phyloP scores from a whole-genome alignment of 2,888 invertebrate species.

The Entomobrya proxima region DNA sequence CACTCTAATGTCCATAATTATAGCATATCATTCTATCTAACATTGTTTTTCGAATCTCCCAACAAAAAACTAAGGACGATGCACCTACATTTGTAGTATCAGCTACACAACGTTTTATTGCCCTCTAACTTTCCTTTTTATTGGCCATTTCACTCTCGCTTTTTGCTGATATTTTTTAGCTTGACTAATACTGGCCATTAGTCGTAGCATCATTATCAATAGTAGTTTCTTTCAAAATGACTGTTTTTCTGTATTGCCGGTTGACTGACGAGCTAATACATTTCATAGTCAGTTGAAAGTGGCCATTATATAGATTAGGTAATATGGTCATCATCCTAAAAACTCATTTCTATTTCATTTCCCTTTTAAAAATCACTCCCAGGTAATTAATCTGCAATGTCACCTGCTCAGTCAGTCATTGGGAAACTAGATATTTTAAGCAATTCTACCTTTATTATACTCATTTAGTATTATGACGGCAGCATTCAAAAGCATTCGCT shows the following conservation, averaged over 20 bases:
- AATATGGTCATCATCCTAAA: not conserved
- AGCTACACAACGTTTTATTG: no score
- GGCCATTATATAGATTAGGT: not conserved
- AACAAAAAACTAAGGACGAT: no score
- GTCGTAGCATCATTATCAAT: not conserved
- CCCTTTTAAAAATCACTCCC: not conserved
- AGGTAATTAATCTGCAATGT: slow-evolving; percentile 45
- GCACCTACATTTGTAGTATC: no score
- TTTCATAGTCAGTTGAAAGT: not conserved
- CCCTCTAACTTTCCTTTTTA: not conserved
- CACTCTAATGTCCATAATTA: no score
- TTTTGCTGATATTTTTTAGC: not conserved
- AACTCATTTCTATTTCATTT: not conserved
- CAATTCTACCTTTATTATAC: no score
- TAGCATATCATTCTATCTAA: no score
- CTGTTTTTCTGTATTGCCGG: not conserved
- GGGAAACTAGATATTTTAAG: no score
- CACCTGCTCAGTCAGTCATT: not conserved
- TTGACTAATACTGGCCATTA: slow-evolving; percentile 1
- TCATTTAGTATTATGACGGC: no score
- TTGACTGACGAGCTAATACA: no score
- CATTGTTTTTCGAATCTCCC: no score
- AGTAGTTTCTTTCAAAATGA: not conserved
- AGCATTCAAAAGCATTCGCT: no score
- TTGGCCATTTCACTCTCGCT: not conserved